Base-by-base conservation (phyloP, 2,888 invertebrate species). In the Xiphydria camelus region DNA sequence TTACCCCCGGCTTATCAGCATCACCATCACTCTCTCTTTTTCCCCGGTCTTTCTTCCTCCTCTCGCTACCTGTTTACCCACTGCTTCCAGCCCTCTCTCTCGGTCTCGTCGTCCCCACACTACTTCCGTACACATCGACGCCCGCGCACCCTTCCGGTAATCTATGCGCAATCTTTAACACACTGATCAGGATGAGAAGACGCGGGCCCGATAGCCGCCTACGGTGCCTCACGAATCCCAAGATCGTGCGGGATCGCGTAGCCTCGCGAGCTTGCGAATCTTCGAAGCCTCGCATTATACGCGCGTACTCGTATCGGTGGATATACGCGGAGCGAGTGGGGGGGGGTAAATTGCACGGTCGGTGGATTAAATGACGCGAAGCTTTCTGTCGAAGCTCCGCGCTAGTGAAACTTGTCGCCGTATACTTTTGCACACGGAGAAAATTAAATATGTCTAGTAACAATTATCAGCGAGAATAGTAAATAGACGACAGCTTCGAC, bases 131-230 rank as follows among this genome's bases (percentile, higher is more conserved):
- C 47, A 26, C 25, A 29, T 5, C 22, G 29, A 21, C 37, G 29
- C 9, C 41, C 17, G 17, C 19, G 21, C 40, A 48, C 4, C 14
- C 29, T 29, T 4, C 5, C 7, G 12, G 4, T 14, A 47, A 57
- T 49, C 41, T 55, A 53, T 51, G 49, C 45, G 51, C 50, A 50
- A 54, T 53, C 47, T 38, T 55, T 49, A 57, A 49, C 51, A 51
- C 52, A 52, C 49, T 43, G 42, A 54, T 52, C 48, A 50, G 45
- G 20, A 37, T 14, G n/a, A 17, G 2, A 12, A 10, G 4, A 12
- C 1, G 12, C 29, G n/a, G n/a, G n/a, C n/a, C n/a, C n/a, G n/a
- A n/a, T n/a, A n/a, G n/a, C n/a, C n/a, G n/a, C n/a, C n/a, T n/a
- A n/a, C n/a, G n/a, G n/a, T n/a, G n/a, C n/a, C n/a, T n/a, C n/a